These are phyloP conservation scores for Lissonota sp. DNA, from an alignment of 2,888 invertebrate species.

Conservation along the genomic window DNA sequence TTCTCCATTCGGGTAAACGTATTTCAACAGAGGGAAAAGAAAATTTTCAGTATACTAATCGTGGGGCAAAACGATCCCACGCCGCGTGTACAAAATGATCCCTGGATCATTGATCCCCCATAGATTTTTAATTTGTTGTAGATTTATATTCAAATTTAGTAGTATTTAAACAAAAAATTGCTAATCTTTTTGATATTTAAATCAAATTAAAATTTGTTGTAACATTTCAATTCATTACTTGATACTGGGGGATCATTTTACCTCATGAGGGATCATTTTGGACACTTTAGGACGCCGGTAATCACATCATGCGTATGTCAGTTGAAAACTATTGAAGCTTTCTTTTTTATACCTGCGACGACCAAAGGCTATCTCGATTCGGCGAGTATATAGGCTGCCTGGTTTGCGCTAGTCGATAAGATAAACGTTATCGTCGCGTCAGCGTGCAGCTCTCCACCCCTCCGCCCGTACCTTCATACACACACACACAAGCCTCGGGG, in stretches of 20 bases:
- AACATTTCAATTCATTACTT: too few relatives aligned
- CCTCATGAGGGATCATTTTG: not conserved
- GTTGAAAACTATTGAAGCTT: constrained; percentile 13
- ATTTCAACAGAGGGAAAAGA: not conserved
- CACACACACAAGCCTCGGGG: constrained; percentile 29
- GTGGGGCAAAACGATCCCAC: too few relatives aligned
- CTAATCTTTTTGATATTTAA: too few relatives aligned
- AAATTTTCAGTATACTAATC: too few relatives aligned
- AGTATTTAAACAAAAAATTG: too few relatives aligned
- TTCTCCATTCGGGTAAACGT: constrained; percentile 33
- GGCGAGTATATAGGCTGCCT: constrained; percentile 9
- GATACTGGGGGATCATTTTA: too few relatives aligned
- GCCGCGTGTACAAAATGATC: too few relatives aligned
- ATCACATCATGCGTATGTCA: constrained; percentile 4
- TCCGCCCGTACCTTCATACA: too few relatives aligned
- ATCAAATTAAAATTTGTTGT: too few relatives aligned
- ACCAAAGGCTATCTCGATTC: constrained; percentile 49
- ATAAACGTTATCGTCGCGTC: constrained; percentile 70
- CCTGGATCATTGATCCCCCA: too few relatives aligned
- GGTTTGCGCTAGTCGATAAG: constrained; percentile 66
- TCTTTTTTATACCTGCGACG: constrained; percentile 34
- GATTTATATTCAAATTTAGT: too few relatives aligned
- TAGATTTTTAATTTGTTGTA: too few relatives aligned
- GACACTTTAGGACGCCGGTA: not conserved
- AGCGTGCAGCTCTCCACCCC: constrained; percentile 12